Evolutionary conservation across 2,113 vertebrate genomes (phyloP), one percentile per base, ranked within the genome.

Genomic region (Triplophysa rosa): DNA sequence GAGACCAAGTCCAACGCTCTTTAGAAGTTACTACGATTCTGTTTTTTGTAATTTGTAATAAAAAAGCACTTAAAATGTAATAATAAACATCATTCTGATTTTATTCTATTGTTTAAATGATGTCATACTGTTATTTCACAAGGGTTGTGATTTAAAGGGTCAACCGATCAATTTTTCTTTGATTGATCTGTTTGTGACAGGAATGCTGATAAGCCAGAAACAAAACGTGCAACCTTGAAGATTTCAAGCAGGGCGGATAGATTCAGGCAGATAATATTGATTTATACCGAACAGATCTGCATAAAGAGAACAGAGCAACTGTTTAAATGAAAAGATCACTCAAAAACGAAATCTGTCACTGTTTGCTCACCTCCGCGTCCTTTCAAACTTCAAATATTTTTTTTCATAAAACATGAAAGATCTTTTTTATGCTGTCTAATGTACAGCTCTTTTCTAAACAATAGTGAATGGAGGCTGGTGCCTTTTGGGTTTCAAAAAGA

Each of bases 181-280:
- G 40, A 64, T 21, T 37, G 59, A 1, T 8, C 12, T 29, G 80
- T 29, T 76, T 78, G 65, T 78, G 65, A 68, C 81, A 76, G 45
- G 80, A 78, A 7, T 86, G 82, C 85, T 75, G 80, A 87, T 82
- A 82, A 85, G 49, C 62, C 12, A 58, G 54, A 58, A 21, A 21
- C 54, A 58, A 21, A 58, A 21, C 19, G 17, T 58, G 54, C 54
- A 58, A 58, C 54, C 54, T 58, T 58, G 19, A 58, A 58, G n/a
- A 58, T 58, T 58, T 58, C 19, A 10, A 58, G n/a, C 7, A 58
- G 17, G n/a, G 9, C 19, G 16, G 54, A 8, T 8, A 8, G 8
- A 56, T 56, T 56, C 6, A 56, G 17, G n/a, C 54, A 21, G 49
- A 52, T 52, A 1, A 19, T 21, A 58, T 58, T 58, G 54, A 58